These are phyloP conservation scores for Takifugu rubripes DNA, from an alignment of 2,797 vertebrate genomes.

Conservation along the genomic window DNA sequence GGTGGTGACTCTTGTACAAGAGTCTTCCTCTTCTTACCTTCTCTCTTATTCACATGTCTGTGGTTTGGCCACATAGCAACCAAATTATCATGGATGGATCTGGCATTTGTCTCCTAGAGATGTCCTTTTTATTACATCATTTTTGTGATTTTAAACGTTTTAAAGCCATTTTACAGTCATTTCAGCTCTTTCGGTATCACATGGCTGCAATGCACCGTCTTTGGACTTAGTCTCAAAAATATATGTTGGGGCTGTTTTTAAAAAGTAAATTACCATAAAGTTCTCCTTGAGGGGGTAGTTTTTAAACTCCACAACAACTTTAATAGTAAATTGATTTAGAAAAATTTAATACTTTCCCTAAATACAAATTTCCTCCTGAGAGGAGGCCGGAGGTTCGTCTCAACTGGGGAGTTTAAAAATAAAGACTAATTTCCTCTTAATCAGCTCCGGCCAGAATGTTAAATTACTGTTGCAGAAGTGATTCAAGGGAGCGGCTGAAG, in stretches of 20 bases:
- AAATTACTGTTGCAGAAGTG: constrained; percentile 57
- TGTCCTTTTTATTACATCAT: constrained; percentile 8
- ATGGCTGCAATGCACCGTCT: no score
- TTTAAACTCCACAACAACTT: constrained; percentile 35
- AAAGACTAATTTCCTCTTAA: constrained; percentile 64
- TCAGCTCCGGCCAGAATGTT: constrained; percentile 47
- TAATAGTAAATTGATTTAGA: constrained; percentile 39
- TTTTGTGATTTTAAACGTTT: not conserved
- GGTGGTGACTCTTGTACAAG: constrained; percentile 54
- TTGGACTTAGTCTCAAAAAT: no score
- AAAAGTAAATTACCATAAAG: no score
- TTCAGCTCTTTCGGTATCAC: not conserved
- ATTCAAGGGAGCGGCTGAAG: constrained; percentile 37
- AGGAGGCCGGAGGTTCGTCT: constrained; percentile 53
- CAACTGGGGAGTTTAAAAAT: constrained; percentile 55
- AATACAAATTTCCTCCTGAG: constrained; percentile 46
- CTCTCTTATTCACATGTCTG: constrained; percentile 68
- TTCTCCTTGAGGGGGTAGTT: constrained; percentile 2
- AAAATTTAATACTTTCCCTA: constrained; percentile 39
- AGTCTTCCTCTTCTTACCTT: constrained; percentile 30
- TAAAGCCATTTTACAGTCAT: not conserved
- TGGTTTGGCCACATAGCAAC: constrained; percentile 55
- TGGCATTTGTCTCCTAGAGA: constrained; percentile 18
- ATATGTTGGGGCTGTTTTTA: no score
- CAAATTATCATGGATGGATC: constrained; percentile 66